Evolutionary conservation across 2,888 invertebrate genomes (phyloP).

Genomic region (Thecophora atra): DNA sequence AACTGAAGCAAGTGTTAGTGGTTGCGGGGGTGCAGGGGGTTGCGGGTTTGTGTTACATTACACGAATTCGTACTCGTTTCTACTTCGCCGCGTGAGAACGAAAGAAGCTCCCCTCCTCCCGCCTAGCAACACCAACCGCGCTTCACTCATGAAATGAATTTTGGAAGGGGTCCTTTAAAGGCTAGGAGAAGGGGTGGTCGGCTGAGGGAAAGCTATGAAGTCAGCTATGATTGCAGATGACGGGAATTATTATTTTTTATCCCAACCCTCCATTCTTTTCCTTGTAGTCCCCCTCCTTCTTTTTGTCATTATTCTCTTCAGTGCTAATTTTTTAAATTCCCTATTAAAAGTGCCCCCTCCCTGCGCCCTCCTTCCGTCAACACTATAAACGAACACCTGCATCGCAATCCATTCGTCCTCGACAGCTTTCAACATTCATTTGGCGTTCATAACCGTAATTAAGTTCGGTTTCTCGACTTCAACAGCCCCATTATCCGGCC

Average conservation of each 20-base stretch:
- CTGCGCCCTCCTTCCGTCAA: neutral
- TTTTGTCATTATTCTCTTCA: no score
- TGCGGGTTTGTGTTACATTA: constrained; percentile 9
- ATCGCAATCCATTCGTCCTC: constrained; percentile 7
- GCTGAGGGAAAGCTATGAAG: no score
- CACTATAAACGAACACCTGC: neutral
- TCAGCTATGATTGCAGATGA: no score
- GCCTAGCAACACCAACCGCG: no score
- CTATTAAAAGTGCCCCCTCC: neutral
- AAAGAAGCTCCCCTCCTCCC: neutral
- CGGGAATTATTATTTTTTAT: neutral
- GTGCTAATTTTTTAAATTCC: neutral
- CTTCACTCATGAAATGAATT: neutral
- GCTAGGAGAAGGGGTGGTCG: no score
- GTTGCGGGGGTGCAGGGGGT: constrained; percentile 26
- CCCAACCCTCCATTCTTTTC: no score
- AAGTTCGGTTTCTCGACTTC: constrained; percentile 17
- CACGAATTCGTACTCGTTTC: neutral
- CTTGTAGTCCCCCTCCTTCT: no score
- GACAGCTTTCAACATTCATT: constrained; percentile 5
- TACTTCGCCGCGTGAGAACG: neutral
- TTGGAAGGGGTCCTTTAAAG: neutral
- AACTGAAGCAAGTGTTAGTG: constrained; percentile 16
- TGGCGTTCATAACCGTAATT: constrained; percentile 26
- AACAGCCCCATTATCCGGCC: neutral